A percentile compares a stretch with the other conserved stretches of the same genome.
Conservation (phyloP, 1,140 invertebrate species). For the Orius insidiosus region DNA sequence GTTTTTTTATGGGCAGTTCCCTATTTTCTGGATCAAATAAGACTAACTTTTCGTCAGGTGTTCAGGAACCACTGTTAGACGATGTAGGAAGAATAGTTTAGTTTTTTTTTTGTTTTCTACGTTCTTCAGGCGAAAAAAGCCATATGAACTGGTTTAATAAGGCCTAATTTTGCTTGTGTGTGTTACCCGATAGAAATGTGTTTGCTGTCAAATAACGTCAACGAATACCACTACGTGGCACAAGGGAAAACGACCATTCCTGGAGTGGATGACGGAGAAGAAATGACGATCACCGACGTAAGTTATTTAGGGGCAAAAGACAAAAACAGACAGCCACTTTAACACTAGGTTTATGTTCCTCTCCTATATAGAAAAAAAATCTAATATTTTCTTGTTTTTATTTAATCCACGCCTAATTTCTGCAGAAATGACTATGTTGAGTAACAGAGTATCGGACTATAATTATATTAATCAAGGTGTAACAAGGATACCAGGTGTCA, state of each 20-base stretch:
- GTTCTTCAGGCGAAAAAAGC: constrained; percentile 6
- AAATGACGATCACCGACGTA: constrained; percentile 86
- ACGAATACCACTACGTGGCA: constrained; percentile 83
- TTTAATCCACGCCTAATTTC: constrained; percentile 12
- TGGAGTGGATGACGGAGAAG: constrained; percentile 89
- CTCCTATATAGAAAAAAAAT: not conserved
- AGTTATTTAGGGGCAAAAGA: constrained; percentile 29
- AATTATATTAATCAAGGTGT: constrained; percentile 78
- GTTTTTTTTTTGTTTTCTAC: too few relatives aligned
- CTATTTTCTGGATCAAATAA: too few relatives aligned
- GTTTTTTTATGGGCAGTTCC: not conserved
- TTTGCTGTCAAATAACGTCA: constrained; percentile 67
- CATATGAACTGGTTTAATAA: not conserved
- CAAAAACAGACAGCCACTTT: not conserved
- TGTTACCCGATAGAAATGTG: constrained; percentile 27
- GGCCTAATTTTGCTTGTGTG: constrained; percentile 3
- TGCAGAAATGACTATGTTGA: constrained; percentile 66
- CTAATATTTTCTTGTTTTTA: not conserved
- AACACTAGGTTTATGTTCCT: constrained; percentile 1
- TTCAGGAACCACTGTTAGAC: too few relatives aligned
- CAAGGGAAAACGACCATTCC: constrained; percentile 96
- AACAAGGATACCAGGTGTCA: constrained; percentile 80
- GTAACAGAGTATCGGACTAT: constrained; percentile 71
- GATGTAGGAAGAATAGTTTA: too few relatives aligned
- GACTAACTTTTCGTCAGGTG: too few relatives aligned